Evolutionary conservation across 2,888 invertebrate species (phyloP).

Genomic region (Stenotaenia linearis): DNA sequence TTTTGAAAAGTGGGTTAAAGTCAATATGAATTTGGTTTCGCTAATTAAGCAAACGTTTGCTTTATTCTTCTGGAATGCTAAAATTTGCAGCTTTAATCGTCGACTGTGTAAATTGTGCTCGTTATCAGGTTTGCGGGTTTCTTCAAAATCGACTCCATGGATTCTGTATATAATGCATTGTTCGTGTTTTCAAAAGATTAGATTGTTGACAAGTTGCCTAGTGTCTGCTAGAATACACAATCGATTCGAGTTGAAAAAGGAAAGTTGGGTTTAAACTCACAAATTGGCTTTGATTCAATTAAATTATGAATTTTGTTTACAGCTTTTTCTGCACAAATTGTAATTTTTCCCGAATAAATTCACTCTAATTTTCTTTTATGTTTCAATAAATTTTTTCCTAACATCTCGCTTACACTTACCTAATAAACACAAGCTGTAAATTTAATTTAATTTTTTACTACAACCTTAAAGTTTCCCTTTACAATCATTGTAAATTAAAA

Average conservation of each 20-base stretch:
- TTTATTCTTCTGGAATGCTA: not conserved
- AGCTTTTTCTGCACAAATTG: too few species aligned
- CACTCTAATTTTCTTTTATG: too few species aligned
- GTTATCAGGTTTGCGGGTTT: not conserved
- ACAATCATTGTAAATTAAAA: too few species aligned
- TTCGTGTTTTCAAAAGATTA: constrained; percentile 6
- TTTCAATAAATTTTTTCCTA: too few species aligned
- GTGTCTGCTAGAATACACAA: not conserved
- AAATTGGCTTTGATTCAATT: too few species aligned
- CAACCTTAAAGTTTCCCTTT: too few species aligned
- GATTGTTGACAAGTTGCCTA: not conserved
- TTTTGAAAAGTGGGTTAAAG: not conserved
- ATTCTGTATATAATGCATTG: not conserved
- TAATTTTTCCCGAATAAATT: too few species aligned
- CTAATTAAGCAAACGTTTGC: not conserved
- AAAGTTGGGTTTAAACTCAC: not conserved
- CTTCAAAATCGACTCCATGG: not conserved
- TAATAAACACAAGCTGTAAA: too few species aligned
- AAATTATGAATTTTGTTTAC: too few species aligned
- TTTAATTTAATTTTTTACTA: too few species aligned
- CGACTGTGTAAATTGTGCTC: not conserved
- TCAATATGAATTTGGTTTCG: not conserved
- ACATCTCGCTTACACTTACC: too few species aligned
- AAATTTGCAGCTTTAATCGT: not conserved
- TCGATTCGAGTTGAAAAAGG: not conserved